Percentiles rank a stretch among this genome's conserved stretches.
Conservation (phyloP, 2,113 vertebrate species). For the Psittacula cyanocephala region DNA sequence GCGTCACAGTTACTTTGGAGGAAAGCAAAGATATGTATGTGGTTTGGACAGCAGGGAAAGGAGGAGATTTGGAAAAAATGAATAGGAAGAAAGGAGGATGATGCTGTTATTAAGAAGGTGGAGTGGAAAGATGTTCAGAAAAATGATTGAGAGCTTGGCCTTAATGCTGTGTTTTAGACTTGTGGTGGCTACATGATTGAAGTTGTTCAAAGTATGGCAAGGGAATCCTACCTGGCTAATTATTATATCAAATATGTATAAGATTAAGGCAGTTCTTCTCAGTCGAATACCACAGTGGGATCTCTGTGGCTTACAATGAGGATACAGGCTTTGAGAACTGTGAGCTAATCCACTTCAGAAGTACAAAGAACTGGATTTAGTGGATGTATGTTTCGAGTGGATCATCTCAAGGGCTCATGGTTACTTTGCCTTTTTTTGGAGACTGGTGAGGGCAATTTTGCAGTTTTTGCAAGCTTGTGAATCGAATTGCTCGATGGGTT, state of each 20-base stretch:
- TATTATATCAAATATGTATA: background rate
- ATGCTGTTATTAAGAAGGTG: background rate
- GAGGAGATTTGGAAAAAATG: background rate
- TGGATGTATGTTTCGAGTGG: background rate
- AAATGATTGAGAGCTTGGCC: background rate
- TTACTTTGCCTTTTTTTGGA: background rate
- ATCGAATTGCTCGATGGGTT: background rate
- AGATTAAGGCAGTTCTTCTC: background rate
- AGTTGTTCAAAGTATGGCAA: background rate
- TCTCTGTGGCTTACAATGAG: background rate
- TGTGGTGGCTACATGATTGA: background rate
- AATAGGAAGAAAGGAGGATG: background rate
- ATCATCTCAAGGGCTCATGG: fast-evolving
- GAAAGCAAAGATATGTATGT: background rate
- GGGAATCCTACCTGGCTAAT: background rate
- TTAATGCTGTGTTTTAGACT: background rate
- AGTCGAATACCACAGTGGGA: fast-evolving
- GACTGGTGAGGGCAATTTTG: background rate
- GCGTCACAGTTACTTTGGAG: background rate
- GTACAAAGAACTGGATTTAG: background rate
- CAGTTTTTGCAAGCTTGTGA: background rate
- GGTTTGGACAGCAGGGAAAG: background rate
- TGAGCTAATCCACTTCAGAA: background rate
- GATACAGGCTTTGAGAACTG: background rate
- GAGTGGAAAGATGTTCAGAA: background rate